These are phyloP conservation scores for Sanderia malayensis DNA, from an alignment of 30 jellyfish, hydroid and myxozoan species.

Conservation along the genomic window DNA sequence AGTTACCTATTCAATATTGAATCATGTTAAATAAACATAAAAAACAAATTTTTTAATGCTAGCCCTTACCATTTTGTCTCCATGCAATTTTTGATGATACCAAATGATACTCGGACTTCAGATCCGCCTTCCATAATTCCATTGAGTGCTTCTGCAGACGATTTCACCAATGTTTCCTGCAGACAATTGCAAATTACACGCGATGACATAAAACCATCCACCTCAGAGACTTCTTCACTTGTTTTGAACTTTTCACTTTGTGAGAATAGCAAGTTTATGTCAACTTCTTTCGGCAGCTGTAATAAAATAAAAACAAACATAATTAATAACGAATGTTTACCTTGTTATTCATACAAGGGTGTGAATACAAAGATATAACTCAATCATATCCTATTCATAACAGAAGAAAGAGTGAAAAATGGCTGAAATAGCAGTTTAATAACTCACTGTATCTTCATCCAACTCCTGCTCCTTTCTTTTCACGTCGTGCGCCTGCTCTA, in stretches of 20 bases:
- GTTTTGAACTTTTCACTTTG: neutral
- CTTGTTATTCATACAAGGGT: too few relatives aligned
- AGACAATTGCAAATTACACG: neutral
- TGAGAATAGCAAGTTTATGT: neutral
- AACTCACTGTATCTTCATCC: too few relatives aligned
- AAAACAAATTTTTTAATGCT: too few relatives aligned
- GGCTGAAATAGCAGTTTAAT: too few relatives aligned
- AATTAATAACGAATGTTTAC: too few relatives aligned
- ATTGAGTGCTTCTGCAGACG: slow-evolving; percentile 24
- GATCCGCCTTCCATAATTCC: slow-evolving; percentile 92
- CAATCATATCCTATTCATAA: too few relatives aligned
- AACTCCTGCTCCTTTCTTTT: neutral
- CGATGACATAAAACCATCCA: slow-evolving; percentile 55
- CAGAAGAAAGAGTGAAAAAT: too few relatives aligned
- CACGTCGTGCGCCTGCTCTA: slow-evolving; percentile 30
- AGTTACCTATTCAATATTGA: too few relatives aligned
- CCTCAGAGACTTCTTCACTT: slow-evolving; percentile 8
- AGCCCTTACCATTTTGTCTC: slow-evolving; percentile 71
- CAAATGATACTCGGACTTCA: slow-evolving; percentile 56
- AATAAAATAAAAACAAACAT: too few relatives aligned
- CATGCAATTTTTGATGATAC: slow-evolving; percentile 51
- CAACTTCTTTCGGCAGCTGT: neutral
- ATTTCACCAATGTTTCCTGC: slow-evolving; percentile 4
- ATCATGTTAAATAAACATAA: too few relatives aligned
- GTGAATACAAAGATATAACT: too few relatives aligned